A percentile compares a stretch with the other conserved stretches of the same genome.
Evolutionary conservation across 2,113 vertebrate species (phyloP).

Genomic region (Diphyllodes magnificus): DNA sequence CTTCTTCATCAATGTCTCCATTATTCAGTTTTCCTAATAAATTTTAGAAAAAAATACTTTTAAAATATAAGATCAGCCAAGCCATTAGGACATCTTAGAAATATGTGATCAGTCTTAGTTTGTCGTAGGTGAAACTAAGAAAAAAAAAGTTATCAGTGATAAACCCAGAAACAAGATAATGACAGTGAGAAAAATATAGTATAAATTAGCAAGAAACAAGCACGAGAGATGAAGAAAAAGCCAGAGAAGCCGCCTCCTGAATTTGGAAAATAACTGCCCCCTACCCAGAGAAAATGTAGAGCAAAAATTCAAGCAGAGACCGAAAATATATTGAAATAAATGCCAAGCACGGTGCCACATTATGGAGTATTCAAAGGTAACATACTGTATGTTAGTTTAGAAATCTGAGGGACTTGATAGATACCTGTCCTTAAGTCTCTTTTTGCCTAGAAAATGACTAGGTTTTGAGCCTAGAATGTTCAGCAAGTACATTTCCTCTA

Average conservation of each 20-base stretch:
- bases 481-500: not conserved
- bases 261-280: not conserved
- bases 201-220: not conserved
- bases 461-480: not conserved
- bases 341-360: fast-evolving
- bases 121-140: not conserved
- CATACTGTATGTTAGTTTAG: not conserved
- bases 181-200: not conserved
- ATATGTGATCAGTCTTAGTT: not conserved
- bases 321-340: not conserved
- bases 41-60: not conserved
- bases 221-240: not conserved
- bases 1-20: not conserved
- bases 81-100: not conserved
- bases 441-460: not conserved
- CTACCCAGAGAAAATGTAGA: not conserved
- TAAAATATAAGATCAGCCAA: not conserved
- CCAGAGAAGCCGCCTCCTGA: not conserved
- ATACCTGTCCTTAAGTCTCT: not conserved
- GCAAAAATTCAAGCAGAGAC: not conserved
- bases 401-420: not conserved
- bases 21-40: not conserved
- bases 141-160: not conserved
- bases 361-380: not conserved
- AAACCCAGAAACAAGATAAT: not conserved